phyloP scores from a whole-genome alignment of 2,113 vertebrate species.

The Centropristis striata region DNA sequence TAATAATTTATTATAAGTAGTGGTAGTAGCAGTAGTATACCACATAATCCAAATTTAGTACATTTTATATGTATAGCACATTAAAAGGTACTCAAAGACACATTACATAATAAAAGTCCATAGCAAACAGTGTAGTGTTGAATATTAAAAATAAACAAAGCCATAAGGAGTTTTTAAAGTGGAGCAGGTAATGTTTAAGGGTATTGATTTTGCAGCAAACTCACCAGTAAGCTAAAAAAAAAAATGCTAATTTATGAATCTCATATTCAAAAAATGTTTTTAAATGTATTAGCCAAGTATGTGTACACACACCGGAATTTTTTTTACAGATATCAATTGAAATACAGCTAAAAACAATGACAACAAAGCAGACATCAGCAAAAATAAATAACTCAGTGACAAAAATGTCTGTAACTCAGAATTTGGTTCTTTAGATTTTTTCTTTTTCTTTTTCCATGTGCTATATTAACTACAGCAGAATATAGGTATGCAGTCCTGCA shows the following conservation, averaged over 20 bases:
- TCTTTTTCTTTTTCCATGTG: too few species aligned
- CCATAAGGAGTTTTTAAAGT: not conserved
- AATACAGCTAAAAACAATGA: not conserved
- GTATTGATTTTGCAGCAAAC: not conserved
- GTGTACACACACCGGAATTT: not conserved
- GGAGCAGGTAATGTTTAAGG: not conserved
- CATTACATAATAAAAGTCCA: too few species aligned
- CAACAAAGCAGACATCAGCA: not conserved
- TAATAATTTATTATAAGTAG: not conserved
- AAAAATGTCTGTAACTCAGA: not conserved
- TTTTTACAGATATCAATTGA: not conserved
- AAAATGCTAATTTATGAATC: too few species aligned
- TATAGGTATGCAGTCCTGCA: not conserved
- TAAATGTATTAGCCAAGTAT: not conserved
- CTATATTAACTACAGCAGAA: constrained; percentile 9
- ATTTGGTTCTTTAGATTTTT: not conserved
- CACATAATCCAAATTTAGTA: not conserved
- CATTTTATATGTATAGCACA: too few species aligned
- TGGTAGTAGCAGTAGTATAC: not conserved
- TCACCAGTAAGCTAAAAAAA: not conserved
- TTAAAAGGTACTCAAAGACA: too few species aligned
- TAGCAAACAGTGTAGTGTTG: not conserved
- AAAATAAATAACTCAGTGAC: not conserved
- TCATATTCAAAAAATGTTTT: too few species aligned
- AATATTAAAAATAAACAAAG: not conserved